phyloP scores from a whole-genome alignment of 2,113 vertebrate species.

The Tragelaphus buxtoni region DNA sequence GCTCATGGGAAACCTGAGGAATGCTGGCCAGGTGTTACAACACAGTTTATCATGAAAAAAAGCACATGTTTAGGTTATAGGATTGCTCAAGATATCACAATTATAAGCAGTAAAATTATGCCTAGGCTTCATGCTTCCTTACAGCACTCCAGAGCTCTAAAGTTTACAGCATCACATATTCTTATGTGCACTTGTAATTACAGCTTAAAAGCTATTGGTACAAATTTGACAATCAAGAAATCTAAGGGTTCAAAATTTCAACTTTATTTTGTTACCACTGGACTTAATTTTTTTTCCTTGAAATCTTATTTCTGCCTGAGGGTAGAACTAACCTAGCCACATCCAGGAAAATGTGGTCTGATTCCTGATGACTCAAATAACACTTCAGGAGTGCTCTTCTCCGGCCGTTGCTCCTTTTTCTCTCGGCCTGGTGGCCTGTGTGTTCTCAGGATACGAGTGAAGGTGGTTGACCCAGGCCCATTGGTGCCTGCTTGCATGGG shows the following conservation, averaged over 20 bases:
- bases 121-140: neutral
- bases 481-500: rapidly evolving
- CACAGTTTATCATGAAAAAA: neutral
- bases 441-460: neutral
- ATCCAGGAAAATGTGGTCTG: neutral
- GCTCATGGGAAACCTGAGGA: neutral
- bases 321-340: neutral
- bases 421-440: neutral
- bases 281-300: neutral
- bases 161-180: neutral
- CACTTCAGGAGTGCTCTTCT: neutral
- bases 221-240: neutral
- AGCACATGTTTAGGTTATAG: neutral
- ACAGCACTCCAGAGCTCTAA: neutral
- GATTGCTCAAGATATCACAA: neutral
- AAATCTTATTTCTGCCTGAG: neutral
- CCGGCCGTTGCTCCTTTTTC: neutral
- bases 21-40: neutral
- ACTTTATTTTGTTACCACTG: neutral
- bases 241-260: neutral
- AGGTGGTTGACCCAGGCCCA: neutral
- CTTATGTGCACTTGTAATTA: neutral
- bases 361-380: neutral
- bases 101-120: neutral
- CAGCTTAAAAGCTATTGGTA: neutral